Evolutionary conservation across 2,888 invertebrate genomes (phyloP).

Genomic region (Meiosimyza platycephala): DNA sequence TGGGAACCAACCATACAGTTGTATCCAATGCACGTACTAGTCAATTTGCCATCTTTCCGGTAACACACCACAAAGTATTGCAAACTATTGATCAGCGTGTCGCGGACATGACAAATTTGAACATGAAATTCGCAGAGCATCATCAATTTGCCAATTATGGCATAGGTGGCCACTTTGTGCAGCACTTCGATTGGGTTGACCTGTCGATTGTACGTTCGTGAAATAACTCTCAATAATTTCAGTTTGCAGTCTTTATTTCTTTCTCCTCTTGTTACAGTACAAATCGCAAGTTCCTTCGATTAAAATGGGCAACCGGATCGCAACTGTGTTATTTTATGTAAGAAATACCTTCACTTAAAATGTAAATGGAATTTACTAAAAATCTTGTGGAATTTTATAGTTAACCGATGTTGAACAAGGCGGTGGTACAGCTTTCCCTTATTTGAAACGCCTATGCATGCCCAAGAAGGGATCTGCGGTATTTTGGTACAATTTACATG

Average conservation of each 20-base stretch:
- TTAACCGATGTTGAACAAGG: slow-evolving; percentile 96
- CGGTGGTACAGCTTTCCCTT: slow-evolving; percentile 97
- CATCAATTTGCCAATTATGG: slow-evolving; percentile 61
- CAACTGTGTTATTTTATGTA: slow-evolving; percentile 65
- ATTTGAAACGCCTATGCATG: slow-evolving; percentile 80
- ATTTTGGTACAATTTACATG: slow-evolving; percentile 94
- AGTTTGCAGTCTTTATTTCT: not conserved
- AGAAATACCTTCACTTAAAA: slow-evolving; percentile 40
- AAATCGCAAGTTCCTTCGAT: not conserved
- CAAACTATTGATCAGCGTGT: slow-evolving; percentile 66
- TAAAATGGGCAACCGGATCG: slow-evolving; percentile 60
- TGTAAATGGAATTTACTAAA: not conserved
- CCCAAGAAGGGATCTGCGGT: slow-evolving; percentile 64
- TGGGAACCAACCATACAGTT: slow-evolving; percentile 79
- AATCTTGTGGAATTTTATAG: slow-evolving; percentile 67
- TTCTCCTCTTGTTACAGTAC: slow-evolving; percentile 35
- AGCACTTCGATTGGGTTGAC: slow-evolving; percentile 60
- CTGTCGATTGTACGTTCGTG: not conserved
- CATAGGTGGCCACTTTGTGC: slow-evolving; percentile 74
- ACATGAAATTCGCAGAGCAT: slow-evolving; percentile 70
- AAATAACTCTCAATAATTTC: not conserved
- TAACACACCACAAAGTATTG: slow-evolving; percentile 70
- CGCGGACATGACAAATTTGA: slow-evolving; percentile 70
- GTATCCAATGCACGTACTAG: slow-evolving; percentile 53
- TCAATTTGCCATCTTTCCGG: slow-evolving; percentile 51